A percentile compares a stretch with the other conserved stretches of the same genome.
These are phyloP conservation scores for Scylla paramamosain DNA, from an alignment of 1,140 invertebrate species.

Conservation along the genomic window DNA sequence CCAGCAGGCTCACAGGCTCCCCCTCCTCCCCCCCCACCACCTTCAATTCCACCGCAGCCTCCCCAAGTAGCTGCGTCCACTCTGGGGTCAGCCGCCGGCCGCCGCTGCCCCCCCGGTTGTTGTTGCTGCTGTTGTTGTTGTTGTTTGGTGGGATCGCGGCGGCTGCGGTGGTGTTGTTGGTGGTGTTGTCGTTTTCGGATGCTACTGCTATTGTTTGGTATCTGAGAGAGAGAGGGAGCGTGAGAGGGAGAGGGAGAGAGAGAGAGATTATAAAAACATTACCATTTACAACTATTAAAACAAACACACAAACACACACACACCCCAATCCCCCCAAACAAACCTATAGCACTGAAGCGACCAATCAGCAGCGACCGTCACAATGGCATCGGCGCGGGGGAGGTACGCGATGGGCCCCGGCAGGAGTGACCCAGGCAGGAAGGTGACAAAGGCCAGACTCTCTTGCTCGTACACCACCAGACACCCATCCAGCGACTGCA, in stretches of 20 bases:
- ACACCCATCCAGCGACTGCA: slow-evolving; percentile 92
- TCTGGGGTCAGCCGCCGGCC: slow-evolving; percentile 85
- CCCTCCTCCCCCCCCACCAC: slow-evolving; percentile 81
- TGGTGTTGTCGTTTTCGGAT: slow-evolving; percentile 14
- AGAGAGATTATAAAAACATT: too few relatives aligned
- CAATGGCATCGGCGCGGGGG: slow-evolving; percentile 88
- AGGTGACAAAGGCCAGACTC: slow-evolving; percentile 87
- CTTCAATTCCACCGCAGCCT: slow-evolving; percentile 86
- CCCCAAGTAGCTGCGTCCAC: slow-evolving; percentile 90
- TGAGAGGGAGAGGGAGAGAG: background rate
- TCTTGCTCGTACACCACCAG: slow-evolving; percentile 94
- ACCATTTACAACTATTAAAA: too few relatives aligned
- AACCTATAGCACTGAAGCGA: slow-evolving; percentile 90
- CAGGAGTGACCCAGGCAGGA: slow-evolving; percentile 87
- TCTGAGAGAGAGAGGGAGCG: slow-evolving; percentile 62
- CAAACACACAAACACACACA: too few relatives aligned
- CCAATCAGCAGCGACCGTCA: slow-evolving; percentile 88
- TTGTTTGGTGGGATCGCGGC: background rate
- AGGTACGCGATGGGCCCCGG: slow-evolving; percentile 90
- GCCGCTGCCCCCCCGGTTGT: slow-evolving; percentile 64
- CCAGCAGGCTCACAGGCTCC: slow-evolving; percentile 84
- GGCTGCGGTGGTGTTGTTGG: background rate
- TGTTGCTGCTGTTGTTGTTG: slow-evolving; percentile 37
- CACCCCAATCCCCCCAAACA: background rate
- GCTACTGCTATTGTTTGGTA: slow-evolving; percentile 78